Percentiles rank a stretch among this genome's conserved stretches.
Evolutionary conservation across 2,113 vertebrate species (phyloP).

Genomic region (Chaetodon auriga): DNA sequence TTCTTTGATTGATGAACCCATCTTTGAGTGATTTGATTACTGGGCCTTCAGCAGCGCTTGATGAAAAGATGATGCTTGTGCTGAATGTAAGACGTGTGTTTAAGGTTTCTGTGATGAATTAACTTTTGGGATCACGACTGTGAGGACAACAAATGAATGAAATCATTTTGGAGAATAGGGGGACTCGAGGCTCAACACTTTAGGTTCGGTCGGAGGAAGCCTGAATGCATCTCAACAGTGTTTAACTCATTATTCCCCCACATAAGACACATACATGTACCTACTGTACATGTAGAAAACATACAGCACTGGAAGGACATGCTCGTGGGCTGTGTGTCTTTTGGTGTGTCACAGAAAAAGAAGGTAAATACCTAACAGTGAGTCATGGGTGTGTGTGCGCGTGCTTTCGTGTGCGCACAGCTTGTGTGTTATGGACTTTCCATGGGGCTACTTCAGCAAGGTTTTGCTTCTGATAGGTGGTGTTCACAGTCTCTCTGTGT

Average conservation of each 20-base stretch:
- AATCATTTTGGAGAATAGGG: not conserved
- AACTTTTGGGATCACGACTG: not conserved
- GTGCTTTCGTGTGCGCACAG: slow-evolving; percentile 28
- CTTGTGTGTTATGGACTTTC: slow-evolving; percentile 30
- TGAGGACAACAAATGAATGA: not conserved
- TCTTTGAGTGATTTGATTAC: slow-evolving; percentile 14
- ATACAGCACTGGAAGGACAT: not conserved
- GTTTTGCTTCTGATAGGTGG: slow-evolving; percentile 50
- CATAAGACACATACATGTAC: not conserved
- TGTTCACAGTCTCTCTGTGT: slow-evolving; percentile 57
- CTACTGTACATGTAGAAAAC: not conserved
- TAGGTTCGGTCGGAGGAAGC: not conserved
- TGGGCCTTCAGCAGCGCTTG: not conserved
- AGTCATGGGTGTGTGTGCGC: slow-evolving; percentile 14
- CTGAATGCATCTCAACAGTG: not conserved
- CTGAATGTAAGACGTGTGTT: slow-evolving; percentile 4
- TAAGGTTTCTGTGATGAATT: not conserved
- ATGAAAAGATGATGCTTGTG: not conserved
- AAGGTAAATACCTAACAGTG: slow-evolving; percentile 21
- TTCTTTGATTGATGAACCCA: not conserved
- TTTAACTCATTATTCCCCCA: not conserved
- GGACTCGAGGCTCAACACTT: not conserved
- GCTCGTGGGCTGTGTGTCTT: not conserved
- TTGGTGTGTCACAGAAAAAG: not conserved
- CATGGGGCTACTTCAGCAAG: slow-evolving; percentile 40